These are phyloP conservation scores for Neoniphon sammara DNA, from an alignment of 2,797 vertebrate species.

Conservation along the genomic window DNA sequence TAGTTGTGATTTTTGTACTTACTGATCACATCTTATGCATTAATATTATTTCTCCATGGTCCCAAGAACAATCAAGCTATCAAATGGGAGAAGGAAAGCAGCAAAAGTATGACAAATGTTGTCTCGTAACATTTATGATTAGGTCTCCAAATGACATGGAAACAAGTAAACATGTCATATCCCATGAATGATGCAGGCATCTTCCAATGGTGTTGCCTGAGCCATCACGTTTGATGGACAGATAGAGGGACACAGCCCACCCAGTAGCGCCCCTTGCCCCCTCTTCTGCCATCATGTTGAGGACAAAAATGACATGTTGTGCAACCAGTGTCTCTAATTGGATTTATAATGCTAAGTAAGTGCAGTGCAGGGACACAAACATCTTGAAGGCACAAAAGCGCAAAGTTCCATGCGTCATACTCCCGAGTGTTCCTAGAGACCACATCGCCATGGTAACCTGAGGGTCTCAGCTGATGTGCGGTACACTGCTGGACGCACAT, in stretches of 20 bases:
- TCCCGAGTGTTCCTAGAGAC: neutral
- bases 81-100: neutral
- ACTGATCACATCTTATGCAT: neutral
- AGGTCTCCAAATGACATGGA: neutral
- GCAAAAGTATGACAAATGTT: neutral
- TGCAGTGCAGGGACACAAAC: neutral
- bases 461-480: neutral
- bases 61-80: neutral
- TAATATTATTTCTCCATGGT: neutral
- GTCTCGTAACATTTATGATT: neutral
- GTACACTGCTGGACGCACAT: neutral
- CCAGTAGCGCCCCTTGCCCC: too few species aligned
- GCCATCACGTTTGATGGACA: too few species aligned
- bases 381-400: neutral
- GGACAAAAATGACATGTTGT: too few species aligned
- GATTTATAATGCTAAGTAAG: too few species aligned
- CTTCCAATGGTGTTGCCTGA: too few species aligned
- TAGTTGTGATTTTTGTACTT: neutral
- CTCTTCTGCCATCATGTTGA: too few species aligned
- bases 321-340: too few species aligned
- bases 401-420: neutral
- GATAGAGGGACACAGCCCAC: too few species aligned
- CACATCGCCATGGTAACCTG: slow-evolving; percentile 4
- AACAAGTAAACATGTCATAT: too few species aligned
- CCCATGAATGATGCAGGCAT: too few species aligned